Conservation (phyloP, 2,113 vertebrate genomes). For the Struthidea cinerea region DNA sequence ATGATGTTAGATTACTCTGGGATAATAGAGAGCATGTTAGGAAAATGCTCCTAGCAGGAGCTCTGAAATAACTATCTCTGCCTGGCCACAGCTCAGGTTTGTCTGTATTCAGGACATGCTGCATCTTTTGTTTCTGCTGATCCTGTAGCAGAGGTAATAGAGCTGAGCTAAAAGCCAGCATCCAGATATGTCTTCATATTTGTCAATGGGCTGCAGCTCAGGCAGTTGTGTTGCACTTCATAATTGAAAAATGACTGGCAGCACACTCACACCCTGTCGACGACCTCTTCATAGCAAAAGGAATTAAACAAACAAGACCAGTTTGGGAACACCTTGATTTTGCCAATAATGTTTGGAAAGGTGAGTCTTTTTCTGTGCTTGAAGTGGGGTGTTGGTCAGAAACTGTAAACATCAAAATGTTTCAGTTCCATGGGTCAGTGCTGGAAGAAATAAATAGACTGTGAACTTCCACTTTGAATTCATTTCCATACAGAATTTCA, state of each 20-base stretch:
- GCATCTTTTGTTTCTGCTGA: not conserved
- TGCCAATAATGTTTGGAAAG: not conserved
- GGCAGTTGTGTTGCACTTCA: not conserved
- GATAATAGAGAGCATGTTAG: not conserved
- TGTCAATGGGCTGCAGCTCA: not conserved
- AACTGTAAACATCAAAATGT: not conserved
- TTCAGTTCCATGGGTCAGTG: not conserved
- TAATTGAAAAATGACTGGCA: not conserved
- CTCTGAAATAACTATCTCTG: not conserved
- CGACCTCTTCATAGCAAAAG: not conserved
- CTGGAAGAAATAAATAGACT: not conserved
- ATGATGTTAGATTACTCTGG: not conserved
- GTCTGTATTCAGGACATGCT: not conserved
- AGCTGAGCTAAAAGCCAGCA: not conserved
- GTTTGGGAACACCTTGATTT: not conserved
- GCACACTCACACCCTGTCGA: rapidly evolving
- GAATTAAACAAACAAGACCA: not conserved
- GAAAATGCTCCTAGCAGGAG: not conserved
- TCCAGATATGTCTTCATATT: not conserved
- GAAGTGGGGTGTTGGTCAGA: not conserved
- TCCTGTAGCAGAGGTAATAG: not conserved
- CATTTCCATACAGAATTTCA: not conserved
- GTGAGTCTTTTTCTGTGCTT: not conserved
- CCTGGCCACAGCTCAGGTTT: not conserved
- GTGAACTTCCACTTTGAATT: not conserved